A percentile compares a stretch with the other conserved stretches of the same genome.
phyloP scores from a whole-genome alignment of 2,888 invertebrate genomes.

The Patella caerulea region DNA sequence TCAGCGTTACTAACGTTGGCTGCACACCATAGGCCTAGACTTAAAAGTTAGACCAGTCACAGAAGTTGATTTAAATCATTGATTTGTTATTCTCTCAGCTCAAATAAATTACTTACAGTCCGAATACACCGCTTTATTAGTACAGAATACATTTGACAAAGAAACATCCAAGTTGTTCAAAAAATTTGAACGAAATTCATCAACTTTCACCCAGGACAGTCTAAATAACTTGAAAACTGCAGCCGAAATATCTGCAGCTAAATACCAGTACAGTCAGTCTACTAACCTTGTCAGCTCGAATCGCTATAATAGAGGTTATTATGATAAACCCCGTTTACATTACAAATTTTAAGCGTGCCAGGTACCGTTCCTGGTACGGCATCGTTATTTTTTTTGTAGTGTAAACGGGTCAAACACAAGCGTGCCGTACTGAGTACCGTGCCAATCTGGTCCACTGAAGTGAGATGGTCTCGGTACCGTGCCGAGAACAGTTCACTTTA shows the following conservation, averaged over 20 bases:
- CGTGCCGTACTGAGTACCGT: no score
- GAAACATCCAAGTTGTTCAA: slow-evolving; percentile 25
- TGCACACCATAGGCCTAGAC: background rate
- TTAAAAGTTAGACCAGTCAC: background rate
- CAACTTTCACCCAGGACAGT: slow-evolving; percentile 18
- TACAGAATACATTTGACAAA: slow-evolving; percentile 27
- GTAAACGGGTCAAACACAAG: no score
- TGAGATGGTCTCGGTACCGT: no score
- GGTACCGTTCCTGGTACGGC: no score
- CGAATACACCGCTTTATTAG: slow-evolving; percentile 31
- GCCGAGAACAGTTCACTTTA: no score
- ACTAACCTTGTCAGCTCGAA: no score
- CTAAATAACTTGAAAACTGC: slow-evolving; percentile 24
- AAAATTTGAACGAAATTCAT: slow-evolving; percentile 23
- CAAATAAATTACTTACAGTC: slow-evolving; percentile 24
- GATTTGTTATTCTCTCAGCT: slow-evolving; percentile 8
- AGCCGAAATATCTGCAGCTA: slow-evolving; percentile 22
- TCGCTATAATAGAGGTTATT: no score
- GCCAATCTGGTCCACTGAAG: no score
- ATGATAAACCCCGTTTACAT: no score
- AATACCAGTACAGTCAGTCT: no score
- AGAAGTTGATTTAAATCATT: slow-evolving; percentile 14
- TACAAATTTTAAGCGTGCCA: no score
- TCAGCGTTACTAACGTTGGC: slow-evolving; percentile 15
- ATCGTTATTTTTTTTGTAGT: no score